phyloP scores from a whole-genome alignment of 2,113 vertebrate genomes.

The Microtus ochrogaster region DNA sequence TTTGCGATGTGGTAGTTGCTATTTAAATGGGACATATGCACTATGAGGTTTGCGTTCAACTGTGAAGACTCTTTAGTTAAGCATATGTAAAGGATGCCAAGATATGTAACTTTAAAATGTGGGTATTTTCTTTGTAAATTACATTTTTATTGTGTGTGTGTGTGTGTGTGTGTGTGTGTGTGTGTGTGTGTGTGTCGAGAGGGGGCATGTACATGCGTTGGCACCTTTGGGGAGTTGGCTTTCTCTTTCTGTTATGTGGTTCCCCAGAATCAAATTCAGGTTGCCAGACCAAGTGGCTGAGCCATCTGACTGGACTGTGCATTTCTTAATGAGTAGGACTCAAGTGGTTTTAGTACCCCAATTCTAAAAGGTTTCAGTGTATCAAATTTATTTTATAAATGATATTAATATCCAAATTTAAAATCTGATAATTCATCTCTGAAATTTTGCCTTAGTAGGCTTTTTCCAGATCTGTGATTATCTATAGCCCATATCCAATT shows the following conservation, averaged over 20 bases:
- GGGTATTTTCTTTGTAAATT: conserved; percentile 22
- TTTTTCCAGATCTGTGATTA: conserved; percentile 44
- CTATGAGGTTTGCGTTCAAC: background rate
- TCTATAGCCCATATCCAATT: background rate
- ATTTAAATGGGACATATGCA: background rate
- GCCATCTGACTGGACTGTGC: too few relatives aligned
- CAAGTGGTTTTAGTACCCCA: background rate
- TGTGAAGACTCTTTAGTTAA: background rate
- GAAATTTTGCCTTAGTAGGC: background rate
- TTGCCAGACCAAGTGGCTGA: background rate
- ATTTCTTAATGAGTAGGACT: conserved; percentile 35
- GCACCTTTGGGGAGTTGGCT: background rate
- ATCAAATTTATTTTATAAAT: conserved; percentile 48
- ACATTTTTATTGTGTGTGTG: background rate
- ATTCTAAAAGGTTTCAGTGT: conserved; percentile 2
- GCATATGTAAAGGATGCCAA: background rate
- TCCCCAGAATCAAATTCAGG: background rate
- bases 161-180: background rate
- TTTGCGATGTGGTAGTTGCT: background rate
- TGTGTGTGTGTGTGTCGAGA: background rate
- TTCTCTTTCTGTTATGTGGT: background rate
- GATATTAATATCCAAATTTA: conserved; percentile 37
- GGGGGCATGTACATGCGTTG: background rate
- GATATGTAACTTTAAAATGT: background rate
- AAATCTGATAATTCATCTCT: background rate